Conservation (phyloP, 2,888 invertebrate species). For the Calliphora vomitoria region DNA sequence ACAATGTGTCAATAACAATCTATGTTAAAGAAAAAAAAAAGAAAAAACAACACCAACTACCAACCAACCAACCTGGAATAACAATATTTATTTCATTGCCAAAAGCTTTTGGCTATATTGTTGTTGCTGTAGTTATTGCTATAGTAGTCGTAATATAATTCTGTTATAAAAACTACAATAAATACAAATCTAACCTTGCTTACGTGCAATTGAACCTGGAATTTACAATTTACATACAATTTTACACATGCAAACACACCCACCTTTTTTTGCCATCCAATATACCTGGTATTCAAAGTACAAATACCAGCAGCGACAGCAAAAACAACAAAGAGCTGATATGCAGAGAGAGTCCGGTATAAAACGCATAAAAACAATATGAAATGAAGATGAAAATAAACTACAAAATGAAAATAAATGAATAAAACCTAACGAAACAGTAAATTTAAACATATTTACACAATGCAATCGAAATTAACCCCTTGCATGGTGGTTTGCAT, state of each 20-base stretch:
- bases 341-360: conserved; percentile 3
- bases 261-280: background rate
- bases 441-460: conserved; percentile 76
- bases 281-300: conserved; percentile 14
- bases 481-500: background rate
- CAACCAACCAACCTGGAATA: conserved; percentile 33
- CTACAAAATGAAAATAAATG: conserved; percentile 66
- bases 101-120: conserved; percentile 40
- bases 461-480: conserved; percentile 60
- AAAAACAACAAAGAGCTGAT: conserved; percentile 47
- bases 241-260: background rate
- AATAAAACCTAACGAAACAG: conserved; percentile 67
- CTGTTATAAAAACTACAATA: conserved; percentile 67
- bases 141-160: conserved; percentile 24
- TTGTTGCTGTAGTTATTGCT: background rate
- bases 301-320: conserved; percentile 3
- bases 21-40: conserved; percentile 17
- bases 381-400: conserved; percentile 44
- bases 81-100: conserved; percentile 64
- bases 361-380: conserved; percentile 30
- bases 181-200: conserved; percentile 75
- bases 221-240: conserved; percentile 68
- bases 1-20: conserved; percentile 70
- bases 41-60: background rate
- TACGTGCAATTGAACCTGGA: conserved; percentile 76